Conservation (phyloP, 2,888 invertebrate genomes). For the Sabatieria punctata region DNA sequence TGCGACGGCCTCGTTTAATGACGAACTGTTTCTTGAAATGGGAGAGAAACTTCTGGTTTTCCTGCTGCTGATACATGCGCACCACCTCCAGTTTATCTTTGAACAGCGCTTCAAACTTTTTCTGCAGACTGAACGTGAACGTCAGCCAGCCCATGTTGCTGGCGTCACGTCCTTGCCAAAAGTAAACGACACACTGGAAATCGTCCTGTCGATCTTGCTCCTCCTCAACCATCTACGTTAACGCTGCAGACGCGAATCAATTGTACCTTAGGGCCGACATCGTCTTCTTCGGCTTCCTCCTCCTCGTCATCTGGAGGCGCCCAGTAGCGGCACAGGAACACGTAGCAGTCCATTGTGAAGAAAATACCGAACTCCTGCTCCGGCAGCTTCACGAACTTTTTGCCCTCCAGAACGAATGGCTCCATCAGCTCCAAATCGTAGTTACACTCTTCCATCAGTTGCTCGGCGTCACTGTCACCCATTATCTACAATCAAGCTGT, state of each 20-base stretch:
- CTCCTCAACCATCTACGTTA: conserved; percentile 10
- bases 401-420: conserved; percentile 69
- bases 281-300: neutral
- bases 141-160: conserved; percentile 99
- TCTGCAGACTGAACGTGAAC: conserved; percentile 72
- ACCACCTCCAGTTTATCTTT: conserved; percentile 76
- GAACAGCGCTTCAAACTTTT: conserved; percentile 69
- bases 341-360: conserved; percentile 87
- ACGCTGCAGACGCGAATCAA: neutral
- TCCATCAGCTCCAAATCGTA: conserved; percentile 96
- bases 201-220: conserved; percentile 38
- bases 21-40: conserved; percentile 89
- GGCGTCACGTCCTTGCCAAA: conserved; percentile 93
- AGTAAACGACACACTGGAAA: conserved; percentile 91
- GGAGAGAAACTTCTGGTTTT: conserved; percentile 91
- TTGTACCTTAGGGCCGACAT: neutral
- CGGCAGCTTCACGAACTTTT: conserved; percentile 88
- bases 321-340: conserved; percentile 90
- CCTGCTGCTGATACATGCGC: conserved; percentile 91
- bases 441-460: conserved; percentile 60
- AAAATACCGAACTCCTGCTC: conserved; percentile 79
- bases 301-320: conserved; percentile 48
- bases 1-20: conserved; percentile 54
- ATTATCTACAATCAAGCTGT: no score
- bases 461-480: conserved; percentile 18